Conservation (phyloP, 2,888 invertebrate genomes). For the Octonoba sinensis region DNA sequence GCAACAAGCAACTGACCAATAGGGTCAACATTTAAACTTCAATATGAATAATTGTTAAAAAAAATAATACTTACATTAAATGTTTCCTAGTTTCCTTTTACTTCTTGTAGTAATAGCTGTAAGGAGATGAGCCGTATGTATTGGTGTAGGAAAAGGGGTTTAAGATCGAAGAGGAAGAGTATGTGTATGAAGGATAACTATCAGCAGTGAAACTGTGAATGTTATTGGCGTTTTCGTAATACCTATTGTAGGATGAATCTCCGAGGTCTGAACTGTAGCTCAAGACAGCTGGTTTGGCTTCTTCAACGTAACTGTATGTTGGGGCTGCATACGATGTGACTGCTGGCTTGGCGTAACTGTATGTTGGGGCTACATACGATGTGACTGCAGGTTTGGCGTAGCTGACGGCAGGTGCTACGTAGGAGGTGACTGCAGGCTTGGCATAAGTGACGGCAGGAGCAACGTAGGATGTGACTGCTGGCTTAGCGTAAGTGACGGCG, state of each 20-base stretch:
- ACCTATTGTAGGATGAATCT: neutral
- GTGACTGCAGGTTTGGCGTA: no score
- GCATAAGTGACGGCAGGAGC: neutral
- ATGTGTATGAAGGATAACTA: constrained; percentile 49
- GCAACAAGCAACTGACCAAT: neutral
- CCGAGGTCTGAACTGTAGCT: constrained; percentile 17
- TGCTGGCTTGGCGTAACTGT: neutral
- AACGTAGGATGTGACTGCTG: neutral
- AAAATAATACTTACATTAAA: constrained; percentile 26
- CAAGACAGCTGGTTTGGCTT: constrained; percentile 12
- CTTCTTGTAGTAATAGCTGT: constrained; percentile 45
- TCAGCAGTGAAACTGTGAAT: constrained; percentile 41
- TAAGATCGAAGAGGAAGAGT: constrained; percentile 30
- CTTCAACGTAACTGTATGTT: constrained; percentile 26
- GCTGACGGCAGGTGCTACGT: constrained; percentile 6
- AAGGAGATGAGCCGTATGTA: constrained; percentile 31
- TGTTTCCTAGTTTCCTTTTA: neutral
- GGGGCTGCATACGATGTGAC: constrained; percentile 9
- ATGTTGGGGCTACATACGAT: neutral
- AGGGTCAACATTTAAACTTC: neutral
- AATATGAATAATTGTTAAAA: neutral
- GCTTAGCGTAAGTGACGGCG: neutral
- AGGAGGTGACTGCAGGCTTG: neutral
- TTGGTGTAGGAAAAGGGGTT: constrained; percentile 36
- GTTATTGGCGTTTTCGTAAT: constrained; percentile 13